Conservation (phyloP, 2,797 vertebrate species). For the Enteromius thamalakanensis region DNA sequence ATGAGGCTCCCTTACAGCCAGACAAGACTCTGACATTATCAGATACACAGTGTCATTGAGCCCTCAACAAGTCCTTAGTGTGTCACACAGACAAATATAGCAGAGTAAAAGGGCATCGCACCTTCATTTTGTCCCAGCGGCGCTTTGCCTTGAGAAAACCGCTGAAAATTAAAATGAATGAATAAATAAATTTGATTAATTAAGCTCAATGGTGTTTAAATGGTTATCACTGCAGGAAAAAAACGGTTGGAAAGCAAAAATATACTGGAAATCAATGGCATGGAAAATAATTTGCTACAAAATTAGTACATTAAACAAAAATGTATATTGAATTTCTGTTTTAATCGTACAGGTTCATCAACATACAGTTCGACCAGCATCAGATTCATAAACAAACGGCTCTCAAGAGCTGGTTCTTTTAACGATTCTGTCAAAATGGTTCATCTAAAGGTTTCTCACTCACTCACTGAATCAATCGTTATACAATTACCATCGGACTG, state of each 20-base stretch:
- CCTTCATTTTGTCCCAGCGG: background rate
- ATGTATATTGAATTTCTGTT: background rate
- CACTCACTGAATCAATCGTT: background rate
- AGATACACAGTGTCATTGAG: constrained; percentile 42
- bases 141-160: constrained; percentile 25
- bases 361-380: background rate
- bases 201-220: background rate
- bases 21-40: constrained; percentile 44
- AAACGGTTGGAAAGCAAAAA: background rate
- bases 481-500: background rate
- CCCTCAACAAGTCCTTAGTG: constrained; percentile 26
- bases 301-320: background rate
- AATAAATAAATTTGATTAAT: constrained; percentile 8
- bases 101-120: background rate
- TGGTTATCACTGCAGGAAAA: background rate
- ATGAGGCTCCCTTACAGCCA: constrained; percentile 34
- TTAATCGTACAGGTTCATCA: too few species aligned
- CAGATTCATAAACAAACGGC: background rate
- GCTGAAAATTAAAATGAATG: background rate
- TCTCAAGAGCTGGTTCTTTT: background rate
- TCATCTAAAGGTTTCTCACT: background rate
- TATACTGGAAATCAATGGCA: background rate
- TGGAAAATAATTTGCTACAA: background rate
- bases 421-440: background rate
- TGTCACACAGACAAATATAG: constrained; percentile 20